Percentiles rank a stretch among this genome's conserved stretches.
Conservation (phyloP, 2,113 vertebrate genomes). For the Peromyscus leucopus region DNA sequence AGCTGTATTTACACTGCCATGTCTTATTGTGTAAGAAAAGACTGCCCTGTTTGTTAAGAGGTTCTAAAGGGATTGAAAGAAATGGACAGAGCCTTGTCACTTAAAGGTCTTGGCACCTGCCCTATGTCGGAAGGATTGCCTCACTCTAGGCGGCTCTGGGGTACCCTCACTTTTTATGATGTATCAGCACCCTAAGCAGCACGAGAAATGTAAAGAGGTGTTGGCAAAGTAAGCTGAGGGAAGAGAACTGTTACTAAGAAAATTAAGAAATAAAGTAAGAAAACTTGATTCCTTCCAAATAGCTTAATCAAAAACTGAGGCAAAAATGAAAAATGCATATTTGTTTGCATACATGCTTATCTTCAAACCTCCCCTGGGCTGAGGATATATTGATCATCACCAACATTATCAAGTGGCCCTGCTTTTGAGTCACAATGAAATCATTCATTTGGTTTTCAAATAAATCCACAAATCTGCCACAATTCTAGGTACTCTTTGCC, state of each 20-base stretch:
- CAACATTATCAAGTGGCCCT: background rate
- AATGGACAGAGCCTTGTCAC: background rate
- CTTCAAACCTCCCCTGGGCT: background rate
- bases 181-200: no score
- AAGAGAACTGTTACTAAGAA: conserved; percentile 1
- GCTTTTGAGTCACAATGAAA: conserved; percentile 7
- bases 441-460: conserved; percentile 52
- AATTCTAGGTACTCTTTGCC: background rate
- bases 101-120: background rate
- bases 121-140: background rate
- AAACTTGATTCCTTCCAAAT: background rate
- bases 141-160: rapidly evolving
- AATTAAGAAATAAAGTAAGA: conserved; percentile 21
- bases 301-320: background rate
- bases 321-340: conserved; percentile 21
- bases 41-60: background rate
- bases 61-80: background rate
- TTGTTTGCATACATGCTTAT: conserved; percentile 4
- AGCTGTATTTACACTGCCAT: background rate
- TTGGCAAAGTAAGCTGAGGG: background rate
- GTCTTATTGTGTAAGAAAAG: conserved; percentile 41
- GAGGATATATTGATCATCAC: background rate
- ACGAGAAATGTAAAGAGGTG: background rate
- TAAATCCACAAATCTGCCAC: background rate
- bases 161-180: background rate